phyloP scores from a whole-genome alignment of 2,113 vertebrate genomes.

The Plectropomus leopardus region DNA sequence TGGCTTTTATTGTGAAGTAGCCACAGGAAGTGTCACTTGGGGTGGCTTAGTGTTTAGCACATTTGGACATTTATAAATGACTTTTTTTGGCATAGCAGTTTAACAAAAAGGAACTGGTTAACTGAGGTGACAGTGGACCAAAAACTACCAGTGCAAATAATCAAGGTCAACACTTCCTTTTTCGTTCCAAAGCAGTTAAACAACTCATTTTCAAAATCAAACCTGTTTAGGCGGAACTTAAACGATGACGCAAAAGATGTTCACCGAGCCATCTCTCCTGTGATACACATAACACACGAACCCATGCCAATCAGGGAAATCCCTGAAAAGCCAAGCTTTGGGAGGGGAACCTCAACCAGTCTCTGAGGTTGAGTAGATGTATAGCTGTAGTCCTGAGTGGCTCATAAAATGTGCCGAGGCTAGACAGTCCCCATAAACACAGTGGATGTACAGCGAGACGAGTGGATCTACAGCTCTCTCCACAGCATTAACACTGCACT shows the following conservation, averaged over 20 bases:
- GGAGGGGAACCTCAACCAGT: conserved; percentile 11
- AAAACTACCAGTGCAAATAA: background rate
- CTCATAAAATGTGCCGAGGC: conserved; percentile 47
- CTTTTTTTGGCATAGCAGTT: background rate
- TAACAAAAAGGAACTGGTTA: conserved; percentile 9
- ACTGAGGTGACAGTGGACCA: background rate
- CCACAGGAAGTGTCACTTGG: conserved; percentile 14
- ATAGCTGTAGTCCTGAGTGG: conserved; percentile 35
- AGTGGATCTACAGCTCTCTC: conserved; percentile 44
- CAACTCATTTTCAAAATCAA: background rate
- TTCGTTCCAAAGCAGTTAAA: background rate
- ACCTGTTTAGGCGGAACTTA: background rate
- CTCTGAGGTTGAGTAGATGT: conserved; percentile 34
- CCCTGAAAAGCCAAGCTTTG: conserved; percentile 5
- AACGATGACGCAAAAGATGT: background rate
- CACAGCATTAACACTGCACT: conserved; percentile 68
- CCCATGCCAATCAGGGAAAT: background rate
- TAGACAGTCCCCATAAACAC: conserved; percentile 63
- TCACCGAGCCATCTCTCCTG: background rate
- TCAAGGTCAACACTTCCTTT: conserved; percentile 12
- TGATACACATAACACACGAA: background rate
- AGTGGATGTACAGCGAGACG: conserved; percentile 30
- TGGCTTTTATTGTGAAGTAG: conserved; percentile 37
- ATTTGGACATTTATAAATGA: background rate
- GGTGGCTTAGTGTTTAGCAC: background rate